Conservation (phyloP, 2,113 vertebrate species). For the pig (Sus scrofa) region DNA sequence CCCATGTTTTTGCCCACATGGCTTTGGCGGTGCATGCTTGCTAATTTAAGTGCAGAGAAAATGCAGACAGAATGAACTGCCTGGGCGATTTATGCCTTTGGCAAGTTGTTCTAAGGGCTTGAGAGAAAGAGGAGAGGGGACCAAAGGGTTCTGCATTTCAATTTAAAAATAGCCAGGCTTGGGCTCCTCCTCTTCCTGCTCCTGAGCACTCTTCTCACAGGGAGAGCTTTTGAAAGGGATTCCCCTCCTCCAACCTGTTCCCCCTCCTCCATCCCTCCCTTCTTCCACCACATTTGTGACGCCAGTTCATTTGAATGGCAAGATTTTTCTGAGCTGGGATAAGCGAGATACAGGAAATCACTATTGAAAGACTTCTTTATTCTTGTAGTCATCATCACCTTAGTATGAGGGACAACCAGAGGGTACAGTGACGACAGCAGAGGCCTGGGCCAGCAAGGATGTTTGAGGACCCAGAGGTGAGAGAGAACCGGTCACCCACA, state of each 20-base stretch:
- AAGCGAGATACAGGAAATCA: conserved; percentile 76
- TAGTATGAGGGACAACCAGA: conserved; percentile 72
- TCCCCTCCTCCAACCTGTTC: accelerated
- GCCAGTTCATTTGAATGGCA: conserved; percentile 79
- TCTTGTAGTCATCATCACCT: conserved; percentile 78
- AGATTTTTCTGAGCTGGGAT: conserved; percentile 78
- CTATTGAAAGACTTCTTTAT: conserved; percentile 80
- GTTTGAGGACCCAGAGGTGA: conserved; percentile 41
- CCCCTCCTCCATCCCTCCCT: neutral
- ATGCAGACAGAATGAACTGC: conserved; percentile 39
- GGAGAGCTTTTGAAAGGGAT: conserved; percentile 72
- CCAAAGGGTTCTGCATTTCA: conserved; percentile 43
- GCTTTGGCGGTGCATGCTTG: neutral
- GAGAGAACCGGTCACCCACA: conserved; percentile 44
- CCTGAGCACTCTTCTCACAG: conserved; percentile 65
- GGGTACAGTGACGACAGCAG: conserved; percentile 57
- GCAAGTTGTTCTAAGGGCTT: conserved; percentile 49
- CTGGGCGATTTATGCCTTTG: conserved; percentile 53
- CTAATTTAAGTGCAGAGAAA: conserved; percentile 38
- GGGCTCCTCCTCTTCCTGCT: conserved; percentile 72
- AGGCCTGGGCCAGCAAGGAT: conserved; percentile 52
- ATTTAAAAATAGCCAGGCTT: conserved; percentile 74
- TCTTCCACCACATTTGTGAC: conserved; percentile 16
- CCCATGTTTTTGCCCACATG: neutral
- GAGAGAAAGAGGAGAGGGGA: conserved; percentile 14